These are phyloP conservation scores for Epinephelus fuscoguttatus DNA, from an alignment of 2,113 vertebrate genomes.

Conservation along the genomic window DNA sequence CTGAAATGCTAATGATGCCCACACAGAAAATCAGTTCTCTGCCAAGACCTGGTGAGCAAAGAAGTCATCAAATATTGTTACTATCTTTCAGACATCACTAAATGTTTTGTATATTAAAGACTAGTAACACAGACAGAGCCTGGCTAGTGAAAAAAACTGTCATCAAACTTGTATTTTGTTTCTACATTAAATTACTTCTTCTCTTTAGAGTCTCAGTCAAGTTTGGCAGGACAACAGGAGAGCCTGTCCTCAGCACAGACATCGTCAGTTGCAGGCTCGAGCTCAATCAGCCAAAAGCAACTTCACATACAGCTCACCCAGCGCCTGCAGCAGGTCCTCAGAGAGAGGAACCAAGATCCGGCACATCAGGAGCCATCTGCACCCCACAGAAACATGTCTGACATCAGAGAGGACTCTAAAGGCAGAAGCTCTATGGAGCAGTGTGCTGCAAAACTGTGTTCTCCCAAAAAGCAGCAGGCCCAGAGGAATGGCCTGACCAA, in stretches of 20 bases:
- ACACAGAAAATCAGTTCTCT: slow-evolving; percentile 58
- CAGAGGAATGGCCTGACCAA: slow-evolving; percentile 3
- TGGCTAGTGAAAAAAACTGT: neutral
- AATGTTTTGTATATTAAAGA: neutral
- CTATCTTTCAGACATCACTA: neutral
- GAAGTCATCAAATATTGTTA: neutral
- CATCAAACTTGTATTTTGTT: neutral
- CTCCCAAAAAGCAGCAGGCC: slow-evolving; percentile 22
- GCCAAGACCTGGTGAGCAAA: slow-evolving; percentile 66
- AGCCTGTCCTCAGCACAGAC: slow-evolving; percentile 19
- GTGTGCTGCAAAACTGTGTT: neutral
- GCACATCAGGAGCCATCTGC: neutral
- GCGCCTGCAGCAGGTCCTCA: slow-evolving; percentile 68
- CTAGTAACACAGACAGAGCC: neutral
- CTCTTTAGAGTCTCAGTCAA: slow-evolving; percentile 26
- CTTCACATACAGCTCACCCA: slow-evolving; percentile 69
- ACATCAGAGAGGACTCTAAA: neutral
- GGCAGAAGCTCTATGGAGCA: slow-evolving; percentile 5
- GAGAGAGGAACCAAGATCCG: slow-evolving; percentile 46
- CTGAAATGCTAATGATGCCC: slow-evolving; percentile 73
- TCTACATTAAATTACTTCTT: neutral
- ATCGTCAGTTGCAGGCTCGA: slow-evolving; percentile 29
- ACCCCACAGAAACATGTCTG: slow-evolving; percentile 5
- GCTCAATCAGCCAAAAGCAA: slow-evolving; percentile 58
- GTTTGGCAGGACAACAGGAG: slow-evolving; percentile 24